Base-by-base conservation (phyloP, 1,140 invertebrate species). In the Lordiphosa clarofinis region DNA sequence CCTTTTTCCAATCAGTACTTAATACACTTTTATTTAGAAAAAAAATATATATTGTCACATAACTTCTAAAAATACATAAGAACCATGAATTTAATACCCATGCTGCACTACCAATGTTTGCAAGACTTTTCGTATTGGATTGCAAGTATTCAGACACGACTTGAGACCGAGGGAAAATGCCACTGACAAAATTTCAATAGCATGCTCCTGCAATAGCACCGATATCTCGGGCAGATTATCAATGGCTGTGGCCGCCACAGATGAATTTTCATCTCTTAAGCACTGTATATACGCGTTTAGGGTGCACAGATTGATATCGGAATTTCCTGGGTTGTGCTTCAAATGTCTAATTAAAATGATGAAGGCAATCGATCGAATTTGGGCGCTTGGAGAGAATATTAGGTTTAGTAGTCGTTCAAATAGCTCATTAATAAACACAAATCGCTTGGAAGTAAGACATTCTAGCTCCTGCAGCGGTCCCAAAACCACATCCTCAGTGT, bases 171-270 rank as follows among this genome's bases (percentile, higher is more conserved):
- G 90, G 48, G 93, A 92, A 90, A 98, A 98, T 1, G 96, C 94
- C 71, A 94, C 94, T 68, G 93, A 92, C 55, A 98, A 90, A 15
- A 98, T 91, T 21, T 93, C 91, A 47, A 93, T 90, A 1, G 95
- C 94, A 87, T 96, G 92, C 87, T 97, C 96, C 92, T 96, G 95
- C 90, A 95, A 92, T 44, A 95, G 93, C 19, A 96, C 90, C 47
- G 94, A 90, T 48, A 97, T 93, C 70, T 98, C 96, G 0, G 95
- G 93, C 33, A 98, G 90, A 88, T 94, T 93, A 54, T 96, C 96
- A 9, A 98, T 89, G 38, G 95, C 94, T 5, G 94, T 93, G 56
- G 92, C 92, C 1, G 95, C 92, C 33, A 98, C 91, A 66, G 96
- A 95, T 0, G 94, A 93, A 71, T 95, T 93, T 12, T 92, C 90